A percentile compares a stretch with the other conserved stretches of the same genome.
Evolutionary conservation across 2,113 vertebrate species (phyloP).

Genomic region (Microcebus tavaratra): DNA sequence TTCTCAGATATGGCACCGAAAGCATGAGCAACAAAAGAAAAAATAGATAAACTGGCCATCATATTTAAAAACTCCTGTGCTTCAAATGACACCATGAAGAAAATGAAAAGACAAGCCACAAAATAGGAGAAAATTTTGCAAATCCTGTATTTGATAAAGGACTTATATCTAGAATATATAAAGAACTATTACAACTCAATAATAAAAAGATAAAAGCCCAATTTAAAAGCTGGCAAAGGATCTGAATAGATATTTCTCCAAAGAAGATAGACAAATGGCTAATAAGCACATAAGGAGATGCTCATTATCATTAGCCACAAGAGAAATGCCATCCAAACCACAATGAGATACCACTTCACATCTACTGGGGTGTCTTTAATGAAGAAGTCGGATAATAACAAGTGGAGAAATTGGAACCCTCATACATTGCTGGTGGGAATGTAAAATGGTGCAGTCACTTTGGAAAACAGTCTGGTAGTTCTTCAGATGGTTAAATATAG

Average conservation of each 20-base stretch:
- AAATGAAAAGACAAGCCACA: background rate
- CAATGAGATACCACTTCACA: background rate
- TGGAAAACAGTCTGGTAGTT: background rate
- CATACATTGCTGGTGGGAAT: background rate
- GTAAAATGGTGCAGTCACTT: background rate
- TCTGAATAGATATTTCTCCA: background rate
- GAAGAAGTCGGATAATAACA: background rate
- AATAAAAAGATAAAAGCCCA: background rate
- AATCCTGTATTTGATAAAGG: background rate
- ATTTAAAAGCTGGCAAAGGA: background rate
- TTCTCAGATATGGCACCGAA: background rate
- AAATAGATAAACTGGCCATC: background rate
- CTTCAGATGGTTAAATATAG: background rate
- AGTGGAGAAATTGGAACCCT: background rate
- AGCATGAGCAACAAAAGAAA: background rate
- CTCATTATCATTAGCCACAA: background rate
- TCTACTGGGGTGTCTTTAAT: background rate
- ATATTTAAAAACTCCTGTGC: background rate
- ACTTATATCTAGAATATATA: background rate
- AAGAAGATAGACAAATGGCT: background rate
- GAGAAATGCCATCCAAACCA: background rate
- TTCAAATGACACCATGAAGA: background rate
- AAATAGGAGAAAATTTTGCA: background rate
- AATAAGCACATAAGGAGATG: background rate
- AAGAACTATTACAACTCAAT: background rate